These are phyloP conservation scores for Aratinga solstitialis DNA, from an alignment of 2,797 vertebrate genomes.

Conservation along the genomic window DNA sequence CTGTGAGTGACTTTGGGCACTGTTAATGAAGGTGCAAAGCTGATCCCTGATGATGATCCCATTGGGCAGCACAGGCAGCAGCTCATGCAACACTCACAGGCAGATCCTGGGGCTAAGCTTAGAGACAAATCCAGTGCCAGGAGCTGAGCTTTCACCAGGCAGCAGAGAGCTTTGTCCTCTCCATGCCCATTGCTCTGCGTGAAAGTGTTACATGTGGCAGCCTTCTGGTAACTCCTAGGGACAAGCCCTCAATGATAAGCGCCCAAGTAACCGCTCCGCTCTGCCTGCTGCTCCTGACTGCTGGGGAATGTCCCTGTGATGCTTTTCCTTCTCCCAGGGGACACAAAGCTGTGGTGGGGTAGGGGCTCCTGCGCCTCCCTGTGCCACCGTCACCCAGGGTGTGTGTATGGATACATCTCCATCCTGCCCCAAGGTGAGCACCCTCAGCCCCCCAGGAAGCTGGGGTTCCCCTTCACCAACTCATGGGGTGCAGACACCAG, in stretches of 20 bases:
- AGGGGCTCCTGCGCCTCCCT: not conserved
- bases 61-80: fast-evolving
- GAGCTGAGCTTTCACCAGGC: not conserved
- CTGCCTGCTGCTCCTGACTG: not conserved
- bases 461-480: not conserved
- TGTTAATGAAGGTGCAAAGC: not conserved
- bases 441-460: fast-evolving
- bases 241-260: not conserved
- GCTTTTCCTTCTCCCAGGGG: not conserved
- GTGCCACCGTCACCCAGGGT: not conserved
- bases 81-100: fast-evolving
- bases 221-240: fast-evolving
- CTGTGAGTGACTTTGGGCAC: not conserved
- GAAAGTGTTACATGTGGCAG: not conserved
- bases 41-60: not conserved
- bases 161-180: not conserved
- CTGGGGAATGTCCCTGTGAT: fast-evolving
- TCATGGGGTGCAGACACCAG: not conserved
- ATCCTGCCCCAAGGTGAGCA: fast-evolving
- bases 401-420: not conserved
- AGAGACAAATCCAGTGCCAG: not conserved
- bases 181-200: too few species aligned
- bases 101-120: not conserved
- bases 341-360: not conserved
- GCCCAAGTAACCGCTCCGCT: fast-evolving